These are phyloP conservation scores for Ceratotherium simum DNA, from an alignment of 2,113 vertebrate species.

Conservation along the genomic window DNA sequence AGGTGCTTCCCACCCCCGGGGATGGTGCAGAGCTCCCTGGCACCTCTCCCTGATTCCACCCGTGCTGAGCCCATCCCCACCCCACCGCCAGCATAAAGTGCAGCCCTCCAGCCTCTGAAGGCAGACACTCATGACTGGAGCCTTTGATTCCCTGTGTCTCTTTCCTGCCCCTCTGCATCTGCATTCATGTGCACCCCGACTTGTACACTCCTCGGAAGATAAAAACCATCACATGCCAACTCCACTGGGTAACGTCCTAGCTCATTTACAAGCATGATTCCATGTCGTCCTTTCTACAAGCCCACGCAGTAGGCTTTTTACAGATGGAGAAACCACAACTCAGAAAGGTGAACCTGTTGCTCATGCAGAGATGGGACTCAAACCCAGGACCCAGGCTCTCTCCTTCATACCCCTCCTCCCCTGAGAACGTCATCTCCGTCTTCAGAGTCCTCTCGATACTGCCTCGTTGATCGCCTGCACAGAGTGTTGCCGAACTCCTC, in stretches of 20 bases:
- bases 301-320: rapidly evolving
- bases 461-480: rapidly evolving
- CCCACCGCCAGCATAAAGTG: neutral
- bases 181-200: neutral
- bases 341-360: neutral
- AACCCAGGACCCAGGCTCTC: neutral
- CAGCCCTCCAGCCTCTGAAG: neutral
- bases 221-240: neutral
- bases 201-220: neutral
- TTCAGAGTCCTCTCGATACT: neutral
- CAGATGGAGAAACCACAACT: neutral
- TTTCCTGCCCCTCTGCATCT: neutral
- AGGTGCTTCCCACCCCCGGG: no score
- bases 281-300: neutral
- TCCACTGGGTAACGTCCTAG: rapidly evolving
- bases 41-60: neutral
- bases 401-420: neutral
- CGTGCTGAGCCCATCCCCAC: rapidly evolving
- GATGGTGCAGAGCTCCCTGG: neutral
- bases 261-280: no score
- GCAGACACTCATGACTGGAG: neutral
- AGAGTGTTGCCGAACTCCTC: no score
- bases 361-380: neutral
- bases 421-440: neutral
- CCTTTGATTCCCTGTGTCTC: neutral